Base-by-base conservation (phyloP, 2,113 vertebrate species). In the Laticauda laticaudata region DNA sequence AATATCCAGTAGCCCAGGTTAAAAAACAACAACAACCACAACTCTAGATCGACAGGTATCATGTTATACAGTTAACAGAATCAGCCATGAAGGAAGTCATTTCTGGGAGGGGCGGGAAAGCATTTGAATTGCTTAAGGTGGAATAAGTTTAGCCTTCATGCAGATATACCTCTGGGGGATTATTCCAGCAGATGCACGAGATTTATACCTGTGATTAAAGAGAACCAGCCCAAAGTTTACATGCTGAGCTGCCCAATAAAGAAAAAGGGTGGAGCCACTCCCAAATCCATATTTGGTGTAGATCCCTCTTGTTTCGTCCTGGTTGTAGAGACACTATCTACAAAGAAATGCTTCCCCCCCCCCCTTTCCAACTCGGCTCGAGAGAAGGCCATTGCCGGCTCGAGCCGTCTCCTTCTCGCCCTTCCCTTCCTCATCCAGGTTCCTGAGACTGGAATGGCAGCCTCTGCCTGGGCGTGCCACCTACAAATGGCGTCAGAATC, bases 401-500 rank as follows among this genome's bases (percentile, higher is more conserved):
- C 5, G 15, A 26, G 14, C 69, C 6, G 10, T 14, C 21, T 43
- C 12, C 2, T 81, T 5, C 56, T 24, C 56, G 48, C 20, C 29
- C 91, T 87, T 39, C 86, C 29, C 48, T 54, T 57, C 43, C 88
- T 20, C 87, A 20, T 56, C 87, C 87, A 85, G 92, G 61, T 45
- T 87, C 18, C 81, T 2, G 3, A 53, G 88, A 86, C 94, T 92
- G 86, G 93, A 69, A 59, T 15, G 45, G 90, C 55, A 61, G 92
- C 91, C 55, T 75, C 64, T 15, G 88, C 75, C 93, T 94, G 94
- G 96, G 92, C 69, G 93, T 57, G 93, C 94, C 95, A 0, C 89
- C 12, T 69, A 91, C 95, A 95, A 81, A 97, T 96, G 97, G 97
- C 96, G 96, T 92, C 96, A 95, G 93, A 92, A 95, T 5, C 96